A percentile compares a stretch with the other conserved stretches of the same genome.
Evolutionary conservation across 1,140 invertebrate genomes (phyloP).

Genomic region (Bombus consobrinus): DNA sequence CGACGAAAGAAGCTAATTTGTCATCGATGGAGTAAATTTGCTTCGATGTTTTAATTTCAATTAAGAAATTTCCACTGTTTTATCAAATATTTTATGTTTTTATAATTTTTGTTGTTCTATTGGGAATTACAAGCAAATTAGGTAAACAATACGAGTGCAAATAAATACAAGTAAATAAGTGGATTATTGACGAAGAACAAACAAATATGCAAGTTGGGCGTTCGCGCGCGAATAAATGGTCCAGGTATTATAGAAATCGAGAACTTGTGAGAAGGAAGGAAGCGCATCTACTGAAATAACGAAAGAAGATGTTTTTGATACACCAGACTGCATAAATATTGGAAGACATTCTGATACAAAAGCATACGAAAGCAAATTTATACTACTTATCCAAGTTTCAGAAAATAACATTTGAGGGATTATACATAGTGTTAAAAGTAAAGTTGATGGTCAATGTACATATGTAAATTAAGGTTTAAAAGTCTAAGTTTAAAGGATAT

Average conservation of each 20-base stretch:
- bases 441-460: neutral
- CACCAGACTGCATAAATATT: neutral
- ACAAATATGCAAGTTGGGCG: neutral
- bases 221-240: too few relatives aligned
- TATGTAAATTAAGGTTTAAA: neutral
- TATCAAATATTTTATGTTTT: neutral
- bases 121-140: neutral
- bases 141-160: too few relatives aligned
- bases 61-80: neutral
- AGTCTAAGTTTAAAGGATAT: too few relatives aligned
- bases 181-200: too few relatives aligned
- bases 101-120: neutral
- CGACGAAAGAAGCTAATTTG: too few relatives aligned
- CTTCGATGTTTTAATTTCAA: neutral
- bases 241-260: neutral
- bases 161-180: too few relatives aligned
- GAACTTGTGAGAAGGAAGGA: neutral
- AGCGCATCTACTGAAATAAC: neutral
- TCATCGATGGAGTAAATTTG: too few relatives aligned
- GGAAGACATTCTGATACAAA: conserved; percentile 9
- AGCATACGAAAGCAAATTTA: too few relatives aligned
- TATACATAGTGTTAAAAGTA: too few relatives aligned
- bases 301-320: neutral
- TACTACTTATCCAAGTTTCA: neutral
- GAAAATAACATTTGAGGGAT: neutral